Percentiles rank a stretch among this genome's conserved stretches.
Conservation (phyloP, 37 sponge, comb jelly and placozoan genomes). For the Spongilla lacustris region DNA sequence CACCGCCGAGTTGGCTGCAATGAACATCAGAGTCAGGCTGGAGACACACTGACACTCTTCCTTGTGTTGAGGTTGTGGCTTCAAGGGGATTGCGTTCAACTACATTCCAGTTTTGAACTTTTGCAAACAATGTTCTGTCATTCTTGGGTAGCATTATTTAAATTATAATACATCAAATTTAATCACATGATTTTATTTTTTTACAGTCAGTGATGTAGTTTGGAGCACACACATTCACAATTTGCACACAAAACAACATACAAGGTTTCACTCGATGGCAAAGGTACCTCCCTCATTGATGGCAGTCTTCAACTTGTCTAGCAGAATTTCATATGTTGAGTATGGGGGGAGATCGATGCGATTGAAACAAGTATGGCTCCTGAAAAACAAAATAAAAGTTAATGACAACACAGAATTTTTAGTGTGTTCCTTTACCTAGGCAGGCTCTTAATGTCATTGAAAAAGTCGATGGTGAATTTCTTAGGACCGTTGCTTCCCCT, state of each 20-base stretch:
- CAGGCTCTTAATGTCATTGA: conserved; percentile 60
- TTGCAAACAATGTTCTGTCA: too few species aligned
- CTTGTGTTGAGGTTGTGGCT: background rate
- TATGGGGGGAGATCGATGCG: conserved; percentile 90
- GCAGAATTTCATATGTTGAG: conserved; percentile 57
- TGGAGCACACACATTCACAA: too few species aligned
- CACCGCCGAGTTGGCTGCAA: conserved; percentile 92
- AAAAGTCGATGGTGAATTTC: conserved; percentile 79
- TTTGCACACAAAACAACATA: too few species aligned
- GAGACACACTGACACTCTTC: background rate
- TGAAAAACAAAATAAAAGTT: too few species aligned
- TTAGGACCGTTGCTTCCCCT: conserved; percentile 91
- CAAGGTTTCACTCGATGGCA: conserved; percentile 73
- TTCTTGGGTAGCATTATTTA: background rate
- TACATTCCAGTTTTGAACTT: too few species aligned
- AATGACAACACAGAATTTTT: background rate
- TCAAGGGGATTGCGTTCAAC: too few species aligned
- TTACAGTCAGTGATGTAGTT: too few species aligned
- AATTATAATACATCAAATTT: too few species aligned
- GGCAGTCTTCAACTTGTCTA: conserved; percentile 66
- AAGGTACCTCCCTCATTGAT: conserved; percentile 78
- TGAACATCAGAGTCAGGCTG: conserved; percentile 90
- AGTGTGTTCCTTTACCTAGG: conserved; percentile 61
- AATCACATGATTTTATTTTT: too few species aligned
- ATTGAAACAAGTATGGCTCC: conserved; percentile 93